Base-by-base conservation (phyloP, 2,797 vertebrate species). In the Peromyscus attwateri region DNA sequence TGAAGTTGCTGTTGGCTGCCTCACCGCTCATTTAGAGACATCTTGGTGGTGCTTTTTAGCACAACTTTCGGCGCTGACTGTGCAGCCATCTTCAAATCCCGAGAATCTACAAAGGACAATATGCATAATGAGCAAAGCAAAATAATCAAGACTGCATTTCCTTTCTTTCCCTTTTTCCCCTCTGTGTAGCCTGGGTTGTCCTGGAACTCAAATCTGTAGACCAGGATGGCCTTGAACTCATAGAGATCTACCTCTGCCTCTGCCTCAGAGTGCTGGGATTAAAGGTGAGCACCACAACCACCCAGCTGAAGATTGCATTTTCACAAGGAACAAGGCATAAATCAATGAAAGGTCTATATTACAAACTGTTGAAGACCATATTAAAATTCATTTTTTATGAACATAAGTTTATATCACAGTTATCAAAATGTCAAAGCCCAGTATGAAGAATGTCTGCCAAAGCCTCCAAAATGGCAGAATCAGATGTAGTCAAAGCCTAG, bases 1-100 rank as follows among this genome's bases (percentile, higher is more conserved):
- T 98, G 98, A 98, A 99, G 98, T 97, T 98, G 98, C 98, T 97
- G 98, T 99, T 99, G 99, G 99, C 98, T 99, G 99, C 99, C 99
- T 99, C 99, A 99, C 99, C 99, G 99, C 99, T 99, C 99, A 98
- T 99, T 99, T 98, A 99, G 99, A 98, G 99, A 99, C 99, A 99
- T 99, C 99, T 99, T 99, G 99, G 99, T 99, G 99, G 99, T 99
- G 99, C 99, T 99, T 99, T 99, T 99, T 99, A 99, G 99, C 99
- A 99, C 99, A 89, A 99, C 99, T 99, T 99, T 99, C 99, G 99
- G 99, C 94, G 99, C 99, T 95, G 99, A 99, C 97, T 99, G 98
- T 91, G 99, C 99, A 94, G 99, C 99, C 99, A 99, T 99, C 99
- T 98, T 98, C 98, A 98, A 97, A 96, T 98, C 98, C 66, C 98